Evolutionary conservation across 2,888 invertebrate species (phyloP).

Genomic region (Papilio elwesi): DNA sequence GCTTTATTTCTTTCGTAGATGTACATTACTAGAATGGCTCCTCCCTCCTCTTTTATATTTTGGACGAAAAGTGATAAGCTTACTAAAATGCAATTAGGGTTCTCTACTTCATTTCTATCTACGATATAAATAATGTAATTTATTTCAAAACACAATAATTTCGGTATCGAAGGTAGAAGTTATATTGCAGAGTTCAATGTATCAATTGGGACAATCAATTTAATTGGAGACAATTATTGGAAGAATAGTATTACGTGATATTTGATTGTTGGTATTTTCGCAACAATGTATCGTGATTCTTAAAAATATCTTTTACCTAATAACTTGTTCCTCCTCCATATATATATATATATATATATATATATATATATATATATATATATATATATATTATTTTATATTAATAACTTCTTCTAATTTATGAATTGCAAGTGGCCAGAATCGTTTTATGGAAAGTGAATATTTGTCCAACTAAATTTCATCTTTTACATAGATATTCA

Average conservation of each 20-base stretch:
- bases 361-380: too few species aligned
- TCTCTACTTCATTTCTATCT: too few species aligned
- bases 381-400: too few species aligned
- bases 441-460: neutral
- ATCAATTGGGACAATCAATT: slow-evolving; percentile 36
- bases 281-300: neutral
- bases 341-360: too few species aligned
- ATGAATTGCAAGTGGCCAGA: neutral
- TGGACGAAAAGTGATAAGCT: too few species aligned
- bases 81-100: too few species aligned
- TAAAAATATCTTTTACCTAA: neutral
- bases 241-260: slow-evolving; percentile 22
- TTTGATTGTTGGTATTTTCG: slow-evolving; percentile 7
- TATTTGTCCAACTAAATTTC: neutral
- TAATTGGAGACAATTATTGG: slow-evolving; percentile 33
- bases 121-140: neutral
- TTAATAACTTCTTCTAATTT: too few species aligned
- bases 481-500: too few species aligned
- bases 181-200: slow-evolving; percentile 21
- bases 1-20: too few species aligned
- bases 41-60: too few species aligned
- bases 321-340: too few species aligned
- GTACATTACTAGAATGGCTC: too few species aligned
- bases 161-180: neutral
- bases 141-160: neutral